Evolutionary conservation across 2,113 vertebrate species (phyloP).

Genomic region (Mixornis gularis): DNA sequence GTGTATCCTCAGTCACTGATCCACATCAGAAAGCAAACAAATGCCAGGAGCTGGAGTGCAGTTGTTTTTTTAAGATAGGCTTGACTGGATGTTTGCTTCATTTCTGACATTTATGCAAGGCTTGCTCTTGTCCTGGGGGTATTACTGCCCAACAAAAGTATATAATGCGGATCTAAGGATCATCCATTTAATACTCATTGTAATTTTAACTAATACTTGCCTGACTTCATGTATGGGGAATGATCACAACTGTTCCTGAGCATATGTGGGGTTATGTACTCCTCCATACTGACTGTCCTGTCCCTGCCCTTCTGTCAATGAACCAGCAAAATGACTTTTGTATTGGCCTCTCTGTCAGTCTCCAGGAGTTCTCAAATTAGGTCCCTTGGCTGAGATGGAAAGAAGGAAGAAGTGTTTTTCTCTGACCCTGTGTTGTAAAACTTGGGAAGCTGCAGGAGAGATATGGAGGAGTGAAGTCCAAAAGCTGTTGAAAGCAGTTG

Average conservation of each 20-base stretch:
- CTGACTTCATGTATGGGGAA: not conserved
- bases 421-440: not conserved
- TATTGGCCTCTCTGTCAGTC: not conserved
- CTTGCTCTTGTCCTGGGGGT: not conserved
- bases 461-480: not conserved
- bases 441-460: not conserved
- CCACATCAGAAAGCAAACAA: not conserved
- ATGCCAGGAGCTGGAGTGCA: not conserved
- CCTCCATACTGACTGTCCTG: not conserved
- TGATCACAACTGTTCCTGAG: not conserved
- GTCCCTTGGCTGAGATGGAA: not conserved
- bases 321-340: not conserved
- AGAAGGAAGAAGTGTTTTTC: not conserved
- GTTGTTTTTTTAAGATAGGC: not conserved
- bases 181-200: not conserved
- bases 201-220: not conserved
- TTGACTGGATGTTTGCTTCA: not conserved
- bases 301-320: not conserved
- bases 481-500: not conserved
- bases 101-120: slow-evolving; percentile 7
- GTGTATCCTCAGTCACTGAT: not conserved
- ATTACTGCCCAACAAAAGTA: not conserved
- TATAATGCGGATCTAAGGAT: not conserved
- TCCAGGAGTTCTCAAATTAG: not conserved
- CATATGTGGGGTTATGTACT: not conserved